phyloP scores from a whole-genome alignment of 2,113 vertebrate genomes.

The Anguilla japonica region DNA sequence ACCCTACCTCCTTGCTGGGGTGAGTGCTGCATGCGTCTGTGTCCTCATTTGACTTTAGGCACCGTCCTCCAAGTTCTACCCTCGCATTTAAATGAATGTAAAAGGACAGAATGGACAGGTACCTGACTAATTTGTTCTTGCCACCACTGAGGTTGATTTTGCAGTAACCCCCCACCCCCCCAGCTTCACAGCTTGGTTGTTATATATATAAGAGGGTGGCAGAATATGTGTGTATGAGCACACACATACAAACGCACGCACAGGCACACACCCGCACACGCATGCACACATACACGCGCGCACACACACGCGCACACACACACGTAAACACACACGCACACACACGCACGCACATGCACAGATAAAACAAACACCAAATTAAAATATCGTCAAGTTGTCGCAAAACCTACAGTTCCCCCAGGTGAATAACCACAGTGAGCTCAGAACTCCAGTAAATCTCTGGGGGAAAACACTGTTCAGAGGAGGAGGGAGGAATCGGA shows the following conservation, averaged over 20 bases:
- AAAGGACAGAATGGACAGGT: slow-evolving; percentile 16
- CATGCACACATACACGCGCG: no score
- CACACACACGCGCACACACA: no score
- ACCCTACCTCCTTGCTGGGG: background rate
- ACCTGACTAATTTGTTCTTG: slow-evolving; percentile 34
- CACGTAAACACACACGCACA: no score
- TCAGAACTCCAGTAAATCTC: background rate
- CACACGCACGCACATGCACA: no score
- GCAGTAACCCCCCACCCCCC: background rate
- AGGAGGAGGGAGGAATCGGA: background rate
- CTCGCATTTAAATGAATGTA: background rate
- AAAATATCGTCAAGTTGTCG: background rate
- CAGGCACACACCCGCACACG: no score
- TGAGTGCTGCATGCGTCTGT: background rate
- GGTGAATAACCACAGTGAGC: background rate
- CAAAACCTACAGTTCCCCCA: background rate
- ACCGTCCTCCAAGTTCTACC: background rate
- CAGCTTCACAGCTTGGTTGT: no score
- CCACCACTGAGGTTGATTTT: slow-evolving; percentile 26
- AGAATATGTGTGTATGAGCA: no score
- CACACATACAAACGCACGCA: no score
- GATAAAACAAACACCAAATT: background rate
- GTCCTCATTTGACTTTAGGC: background rate
- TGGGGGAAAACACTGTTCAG: background rate
- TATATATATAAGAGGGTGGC: no score